These are phyloP conservation scores for Morus bassanus DNA, from an alignment of 2,797 vertebrate species.

Conservation along the genomic window DNA sequence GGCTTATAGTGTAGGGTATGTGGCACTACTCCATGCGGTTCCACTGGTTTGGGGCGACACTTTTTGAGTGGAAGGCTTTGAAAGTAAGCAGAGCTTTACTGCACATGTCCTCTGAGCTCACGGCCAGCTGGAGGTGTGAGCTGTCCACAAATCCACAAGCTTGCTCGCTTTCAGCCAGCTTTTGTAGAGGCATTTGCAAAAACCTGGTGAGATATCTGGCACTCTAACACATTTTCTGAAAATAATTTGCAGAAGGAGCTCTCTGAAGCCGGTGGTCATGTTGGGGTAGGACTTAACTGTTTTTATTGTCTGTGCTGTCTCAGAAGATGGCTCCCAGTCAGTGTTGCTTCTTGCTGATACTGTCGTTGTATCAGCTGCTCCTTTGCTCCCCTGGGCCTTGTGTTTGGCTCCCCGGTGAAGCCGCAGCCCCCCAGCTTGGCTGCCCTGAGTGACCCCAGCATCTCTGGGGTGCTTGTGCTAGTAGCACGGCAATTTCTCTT, in stretches of 20 bases:
- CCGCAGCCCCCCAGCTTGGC: background rate
- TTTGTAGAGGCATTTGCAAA: background rate
- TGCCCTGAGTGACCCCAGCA: background rate
- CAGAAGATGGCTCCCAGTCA: background rate
- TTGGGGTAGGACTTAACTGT: background rate
- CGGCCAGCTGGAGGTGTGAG: accelerated
- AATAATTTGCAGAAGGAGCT: background rate
- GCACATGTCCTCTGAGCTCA: accelerated
- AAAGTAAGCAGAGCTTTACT: background rate
- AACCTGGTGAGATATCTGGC: background rate
- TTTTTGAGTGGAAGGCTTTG: background rate
- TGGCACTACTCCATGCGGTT: accelerated
- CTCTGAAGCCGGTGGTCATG: background rate
- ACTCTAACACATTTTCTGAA: accelerated
- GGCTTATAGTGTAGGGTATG: accelerated
- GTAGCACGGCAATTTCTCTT: background rate
- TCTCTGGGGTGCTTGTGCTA: background rate
- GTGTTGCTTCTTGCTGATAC: background rate
- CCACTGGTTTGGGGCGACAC: no score
- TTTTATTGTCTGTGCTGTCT: background rate
- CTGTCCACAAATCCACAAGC: background rate
- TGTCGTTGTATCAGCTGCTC: no score
- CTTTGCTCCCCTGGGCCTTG: background rate
- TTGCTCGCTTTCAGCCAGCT: background rate
- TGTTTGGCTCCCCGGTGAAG: background rate